Percentiles rank a stretch among this genome's conserved stretches.
Conservation (phyloP, 2,113 vertebrate species). For the Phoenicopterus ruber region DNA sequence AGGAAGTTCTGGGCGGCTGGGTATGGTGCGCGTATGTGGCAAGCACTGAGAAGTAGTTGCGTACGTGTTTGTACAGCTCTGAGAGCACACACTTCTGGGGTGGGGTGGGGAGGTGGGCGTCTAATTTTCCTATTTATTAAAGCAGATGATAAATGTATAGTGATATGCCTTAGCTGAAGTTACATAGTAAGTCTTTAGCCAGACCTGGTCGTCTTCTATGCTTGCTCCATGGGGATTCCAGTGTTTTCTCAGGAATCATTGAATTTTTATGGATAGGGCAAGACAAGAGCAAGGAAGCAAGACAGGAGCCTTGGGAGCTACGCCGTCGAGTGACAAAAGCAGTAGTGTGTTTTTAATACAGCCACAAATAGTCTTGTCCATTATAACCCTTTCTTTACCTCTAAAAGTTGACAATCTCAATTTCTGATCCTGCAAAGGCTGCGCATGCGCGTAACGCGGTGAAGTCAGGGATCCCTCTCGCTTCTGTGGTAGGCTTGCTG, state of each 20-base stretch:
- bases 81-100: not conserved
- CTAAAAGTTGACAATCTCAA: not conserved
- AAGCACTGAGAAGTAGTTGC: not conserved
- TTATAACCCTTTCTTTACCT: not conserved
- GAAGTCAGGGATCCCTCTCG: not conserved
- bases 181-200: not conserved
- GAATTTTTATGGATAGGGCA: not conserved
- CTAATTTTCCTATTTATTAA: not conserved
- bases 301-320: not conserved
- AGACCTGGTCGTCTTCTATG: not conserved
- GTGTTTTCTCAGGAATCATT: not conserved
- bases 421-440: not conserved
- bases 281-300: not conserved
- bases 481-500: not conserved
- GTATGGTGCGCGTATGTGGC: too few species aligned
- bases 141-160: not conserved
- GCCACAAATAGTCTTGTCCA: not conserved
- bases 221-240: not conserved
- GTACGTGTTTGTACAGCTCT: not conserved
- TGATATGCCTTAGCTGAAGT: not conserved
- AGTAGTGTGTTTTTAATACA: not conserved
- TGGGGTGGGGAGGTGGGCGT: not conserved
- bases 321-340: not conserved
- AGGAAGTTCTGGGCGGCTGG: not conserved
- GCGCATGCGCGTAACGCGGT: accelerated